Base-by-base conservation (phyloP, 2,888 invertebrate genomes). In the Microplitis deprimator region DNA sequence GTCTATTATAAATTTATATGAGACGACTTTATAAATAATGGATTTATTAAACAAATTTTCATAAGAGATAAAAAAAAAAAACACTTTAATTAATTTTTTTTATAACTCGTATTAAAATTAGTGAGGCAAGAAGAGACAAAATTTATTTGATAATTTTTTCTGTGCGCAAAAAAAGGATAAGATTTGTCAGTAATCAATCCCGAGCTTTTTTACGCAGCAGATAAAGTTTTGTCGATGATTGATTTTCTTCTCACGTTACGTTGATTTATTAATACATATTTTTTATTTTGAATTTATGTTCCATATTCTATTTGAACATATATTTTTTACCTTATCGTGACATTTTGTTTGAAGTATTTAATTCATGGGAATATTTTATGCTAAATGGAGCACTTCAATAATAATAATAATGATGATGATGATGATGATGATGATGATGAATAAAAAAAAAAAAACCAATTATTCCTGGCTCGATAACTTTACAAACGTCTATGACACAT, bases 381-480 rank as follows among this genome's bases (percentile, higher is more conserved):
- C 20, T 67, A n/a, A 50, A 69, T 38, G n/a, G 39, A 67, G 39
- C 29, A 67, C n/a, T 39, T 1, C 13, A 5, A 50, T 13, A 50
- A 50, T 50, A 50, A 8, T 10, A 7, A 50, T 50, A 7, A 13
- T 50, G 13, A 50, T 50, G 29, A 29, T 29, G 4, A 13, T 10
- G 7, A 50, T 39, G 40, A 62, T 16, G 8, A n/a, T 73, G 13
- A 64, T 65, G 40, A 41, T 65, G 50, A 50, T 38, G n/a, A 17
- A 68, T 68, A 68, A 17, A 60, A 62, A 10, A 50, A 50, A 50
- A 60, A 61, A 71, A 71, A 59, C 29, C 60, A 62, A 71, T 50
- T 60, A 60, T 71, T 13, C 59, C 10, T 71, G 38, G 39, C 13
- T 61, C 40, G 10, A 17, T 16, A 60, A 59, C 71, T 60, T 29